These are phyloP conservation scores for Candoia aspera DNA, from an alignment of 2,113 vertebrate species.

Conservation along the genomic window DNA sequence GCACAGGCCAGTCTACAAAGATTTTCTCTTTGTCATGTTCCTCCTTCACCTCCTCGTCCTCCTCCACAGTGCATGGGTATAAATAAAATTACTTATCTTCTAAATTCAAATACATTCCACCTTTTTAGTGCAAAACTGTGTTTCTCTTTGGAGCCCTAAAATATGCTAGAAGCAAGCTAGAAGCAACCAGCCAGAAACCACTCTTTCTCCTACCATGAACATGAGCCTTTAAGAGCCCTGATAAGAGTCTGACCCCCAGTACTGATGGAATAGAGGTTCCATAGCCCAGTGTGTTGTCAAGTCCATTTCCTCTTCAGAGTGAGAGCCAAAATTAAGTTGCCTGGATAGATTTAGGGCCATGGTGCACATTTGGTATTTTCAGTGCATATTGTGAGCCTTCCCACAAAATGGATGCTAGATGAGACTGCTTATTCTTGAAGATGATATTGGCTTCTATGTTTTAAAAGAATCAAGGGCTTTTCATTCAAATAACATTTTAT, in stretches of 20 bases:
- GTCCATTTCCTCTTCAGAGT: background rate
- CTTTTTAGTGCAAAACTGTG: constrained; percentile 51
- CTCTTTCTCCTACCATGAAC: background rate
- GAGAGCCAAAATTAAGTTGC: background rate
- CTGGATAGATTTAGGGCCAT: too few relatives aligned
- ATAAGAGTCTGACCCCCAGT: background rate
- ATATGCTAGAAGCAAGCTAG: background rate
- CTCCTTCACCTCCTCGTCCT: constrained; percentile 39
- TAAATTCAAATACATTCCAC: constrained; percentile 61
- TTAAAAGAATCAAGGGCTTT: background rate
- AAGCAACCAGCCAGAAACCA: background rate
- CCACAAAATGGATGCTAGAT: background rate
- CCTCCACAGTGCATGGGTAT: constrained; percentile 59
- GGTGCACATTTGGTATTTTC: background rate
- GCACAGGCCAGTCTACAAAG: constrained; percentile 51
- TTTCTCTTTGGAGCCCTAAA: background rate
- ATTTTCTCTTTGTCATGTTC: constrained; percentile 57
- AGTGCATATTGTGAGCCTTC: background rate
- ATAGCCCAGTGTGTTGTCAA: background rate
- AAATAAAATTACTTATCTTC: constrained; percentile 73
- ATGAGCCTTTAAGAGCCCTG: background rate
- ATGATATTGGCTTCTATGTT: background rate
- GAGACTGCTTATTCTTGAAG: background rate
- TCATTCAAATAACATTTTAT: background rate
- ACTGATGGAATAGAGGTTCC: background rate